Percentiles rank a stretch among this genome's conserved stretches.
Evolutionary conservation across 1,140 invertebrate genomes (phyloP).

Genomic region (Drosophila asahinai): DNA sequence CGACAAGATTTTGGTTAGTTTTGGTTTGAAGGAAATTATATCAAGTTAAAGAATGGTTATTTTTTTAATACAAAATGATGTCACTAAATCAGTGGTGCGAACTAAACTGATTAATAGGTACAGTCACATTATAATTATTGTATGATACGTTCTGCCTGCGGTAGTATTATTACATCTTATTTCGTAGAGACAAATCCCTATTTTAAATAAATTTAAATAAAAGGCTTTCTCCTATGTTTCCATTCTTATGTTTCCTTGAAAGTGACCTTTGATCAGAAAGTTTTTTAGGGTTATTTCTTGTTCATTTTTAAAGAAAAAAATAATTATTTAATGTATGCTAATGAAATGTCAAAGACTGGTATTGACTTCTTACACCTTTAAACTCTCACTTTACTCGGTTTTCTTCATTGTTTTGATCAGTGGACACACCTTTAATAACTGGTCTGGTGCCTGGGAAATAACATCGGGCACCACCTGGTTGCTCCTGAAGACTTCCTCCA

Average conservation of each 20-base stretch:
- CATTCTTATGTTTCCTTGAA: neutral
- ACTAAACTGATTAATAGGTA: neutral
- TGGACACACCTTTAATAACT: conserved; percentile 65
- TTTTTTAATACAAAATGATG: neutral
- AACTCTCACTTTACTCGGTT: neutral
- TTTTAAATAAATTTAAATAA: no score
- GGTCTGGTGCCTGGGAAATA: conserved; percentile 48
- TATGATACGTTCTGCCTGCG: neutral
- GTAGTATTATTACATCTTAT: neutral
- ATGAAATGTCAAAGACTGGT: neutral
- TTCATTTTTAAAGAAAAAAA: neutral
- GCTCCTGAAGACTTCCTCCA: conserved; percentile 46
- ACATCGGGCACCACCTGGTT: conserved; percentile 73
- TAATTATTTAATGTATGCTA: neutral
- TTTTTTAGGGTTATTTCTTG: neutral
- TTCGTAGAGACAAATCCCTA: no score
- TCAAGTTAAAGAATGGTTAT: neutral
- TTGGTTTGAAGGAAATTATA: neutral
- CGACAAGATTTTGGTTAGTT: conserved; percentile 8
- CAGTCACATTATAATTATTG: neutral
- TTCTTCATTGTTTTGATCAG: neutral
- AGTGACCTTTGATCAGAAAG: conserved; percentile 55
- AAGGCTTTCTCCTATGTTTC: neutral
- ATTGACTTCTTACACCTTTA: neutral
- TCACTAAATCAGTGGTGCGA: neutral